These are phyloP conservation scores for Platycnemis pennipes DNA, from an alignment of 2,888 invertebrate species.

Conservation along the genomic window DNA sequence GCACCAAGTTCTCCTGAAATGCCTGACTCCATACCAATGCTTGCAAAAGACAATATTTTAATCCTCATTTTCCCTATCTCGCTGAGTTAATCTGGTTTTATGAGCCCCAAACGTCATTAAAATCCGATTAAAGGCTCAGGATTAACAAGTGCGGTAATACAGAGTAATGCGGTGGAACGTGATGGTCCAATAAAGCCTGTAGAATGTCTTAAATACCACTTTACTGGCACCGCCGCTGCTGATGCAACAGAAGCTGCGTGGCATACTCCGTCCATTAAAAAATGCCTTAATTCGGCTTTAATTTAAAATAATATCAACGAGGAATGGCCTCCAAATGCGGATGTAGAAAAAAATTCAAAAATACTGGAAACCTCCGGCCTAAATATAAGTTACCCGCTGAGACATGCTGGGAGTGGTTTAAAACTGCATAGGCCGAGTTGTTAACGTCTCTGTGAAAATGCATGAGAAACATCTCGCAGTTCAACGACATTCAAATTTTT, in stretches of 20 bases:
- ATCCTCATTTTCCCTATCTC: neutral
- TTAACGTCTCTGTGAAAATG: no score
- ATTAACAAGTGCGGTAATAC: neutral
- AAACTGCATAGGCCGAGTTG: no score
- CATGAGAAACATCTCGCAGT: no score
- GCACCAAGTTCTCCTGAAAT: neutral
- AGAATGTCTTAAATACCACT: neutral
- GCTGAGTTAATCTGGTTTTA: conserved; percentile 1
- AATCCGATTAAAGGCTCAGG: conserved; percentile 28
- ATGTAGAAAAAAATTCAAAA: neutral
- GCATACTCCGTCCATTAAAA: neutral
- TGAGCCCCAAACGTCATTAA: conserved; percentile 6
- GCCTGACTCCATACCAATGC: neutral
- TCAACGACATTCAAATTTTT: no score
- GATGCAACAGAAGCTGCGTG: neutral
- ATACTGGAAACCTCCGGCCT: neutral
- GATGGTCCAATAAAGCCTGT: conserved; percentile 19
- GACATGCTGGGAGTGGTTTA: neutral
- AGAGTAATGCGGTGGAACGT: neutral
- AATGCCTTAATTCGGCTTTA: neutral
- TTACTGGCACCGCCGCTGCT: neutral
- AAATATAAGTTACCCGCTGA: neutral
- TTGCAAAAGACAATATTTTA: neutral
- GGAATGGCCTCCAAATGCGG: neutral
- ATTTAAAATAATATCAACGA: neutral